These are phyloP conservation scores for Carassius auratus DNA, from an alignment of 2,113 vertebrate species.

Conservation along the genomic window DNA sequence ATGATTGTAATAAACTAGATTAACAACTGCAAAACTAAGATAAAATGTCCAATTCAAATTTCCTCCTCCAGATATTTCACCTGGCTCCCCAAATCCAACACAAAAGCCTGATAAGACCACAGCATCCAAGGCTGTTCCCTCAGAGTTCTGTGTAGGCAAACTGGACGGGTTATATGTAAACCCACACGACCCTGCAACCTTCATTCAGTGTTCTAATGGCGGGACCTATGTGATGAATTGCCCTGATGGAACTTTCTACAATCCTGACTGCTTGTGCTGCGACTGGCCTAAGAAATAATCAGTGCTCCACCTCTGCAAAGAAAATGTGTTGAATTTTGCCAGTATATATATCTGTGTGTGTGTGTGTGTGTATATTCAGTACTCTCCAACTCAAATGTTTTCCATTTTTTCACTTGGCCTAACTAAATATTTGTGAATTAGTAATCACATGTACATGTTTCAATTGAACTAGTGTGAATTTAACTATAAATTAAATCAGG, in stretches of 20 bases:
- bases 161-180: conserved; percentile 62
- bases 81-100: conserved; percentile 6
- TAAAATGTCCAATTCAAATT: not conserved
- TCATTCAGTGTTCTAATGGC: conserved; percentile 64
- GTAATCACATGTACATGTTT: too few relatives aligned
- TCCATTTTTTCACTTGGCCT: too few relatives aligned
- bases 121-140: too few relatives aligned
- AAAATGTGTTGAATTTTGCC: not conserved
- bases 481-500: too few relatives aligned
- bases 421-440: too few relatives aligned
- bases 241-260: conserved; percentile 56
- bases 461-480: too few relatives aligned
- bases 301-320: not conserved
- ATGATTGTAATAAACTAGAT: not conserved
- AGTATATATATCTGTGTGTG: too few relatives aligned
- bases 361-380: too few relatives aligned
- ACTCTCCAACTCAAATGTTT: too few relatives aligned
- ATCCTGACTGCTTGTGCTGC: conserved; percentile 61
- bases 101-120: not conserved
- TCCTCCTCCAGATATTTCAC: conserved; percentile 19
- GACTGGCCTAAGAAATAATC: conserved; percentile 52
- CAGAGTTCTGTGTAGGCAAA: conserved; percentile 65
- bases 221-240: conserved; percentile 58
- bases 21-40: conserved; percentile 42
- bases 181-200: conserved; percentile 48